These are phyloP conservation scores for Melanerpes formicivorus DNA, from an alignment of 2,113 vertebrate genomes.

Conservation along the genomic window DNA sequence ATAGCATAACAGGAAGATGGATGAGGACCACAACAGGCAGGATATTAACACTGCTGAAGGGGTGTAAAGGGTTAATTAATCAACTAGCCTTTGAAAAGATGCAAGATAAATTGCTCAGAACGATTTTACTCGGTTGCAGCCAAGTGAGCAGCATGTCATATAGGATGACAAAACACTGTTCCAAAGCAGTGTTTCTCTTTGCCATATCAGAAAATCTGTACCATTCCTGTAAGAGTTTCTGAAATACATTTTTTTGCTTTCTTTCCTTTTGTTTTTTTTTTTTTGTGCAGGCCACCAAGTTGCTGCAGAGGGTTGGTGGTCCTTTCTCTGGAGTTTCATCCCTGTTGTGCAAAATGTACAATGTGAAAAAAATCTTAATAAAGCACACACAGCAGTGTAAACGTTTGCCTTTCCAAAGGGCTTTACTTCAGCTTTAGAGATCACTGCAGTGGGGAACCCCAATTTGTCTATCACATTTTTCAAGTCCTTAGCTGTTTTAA, in stretches of 20 bases:
- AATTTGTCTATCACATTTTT: neutral
- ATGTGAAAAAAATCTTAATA: neutral
- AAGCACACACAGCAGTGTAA: neutral
- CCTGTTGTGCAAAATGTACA: neutral
- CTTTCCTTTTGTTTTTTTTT: neutral
- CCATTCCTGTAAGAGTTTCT: neutral
- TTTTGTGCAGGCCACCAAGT: neutral
- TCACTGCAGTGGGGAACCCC: neutral
- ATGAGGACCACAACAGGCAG: neutral
- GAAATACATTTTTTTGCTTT: neutral
- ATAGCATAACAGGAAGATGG: neutral
- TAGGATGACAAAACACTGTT: neutral
- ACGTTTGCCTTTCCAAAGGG: neutral
- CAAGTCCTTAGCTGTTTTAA: neutral
- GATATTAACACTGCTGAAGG: neutral
- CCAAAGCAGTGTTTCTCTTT: neutral
- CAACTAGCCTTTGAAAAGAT: neutral
- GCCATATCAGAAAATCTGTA: neutral
- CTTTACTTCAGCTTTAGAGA: neutral
- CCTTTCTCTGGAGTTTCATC: neutral
- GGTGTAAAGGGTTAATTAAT: neutral
- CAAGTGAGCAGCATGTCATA: neutral
- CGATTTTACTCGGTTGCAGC: neutral
- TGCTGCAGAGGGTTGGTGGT: neutral
- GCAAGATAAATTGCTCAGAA: neutral